Base-by-base conservation (phyloP, 2,113 vertebrate genomes). In the Microcebus tavaratra region DNA sequence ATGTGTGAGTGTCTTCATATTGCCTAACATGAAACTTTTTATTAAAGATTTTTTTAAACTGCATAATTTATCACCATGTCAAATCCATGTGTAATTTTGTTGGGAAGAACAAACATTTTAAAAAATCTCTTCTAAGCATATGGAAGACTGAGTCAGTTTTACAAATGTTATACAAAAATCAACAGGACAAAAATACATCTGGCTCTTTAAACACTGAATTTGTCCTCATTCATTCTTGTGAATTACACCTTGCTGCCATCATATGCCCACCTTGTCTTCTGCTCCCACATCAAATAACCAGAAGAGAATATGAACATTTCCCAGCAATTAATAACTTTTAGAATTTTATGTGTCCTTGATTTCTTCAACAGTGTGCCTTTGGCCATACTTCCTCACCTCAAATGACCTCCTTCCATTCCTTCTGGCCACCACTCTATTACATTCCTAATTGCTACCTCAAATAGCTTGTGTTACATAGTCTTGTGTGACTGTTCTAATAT, bases 131-230 rank as follows among this genome's bases (percentile, higher is more conserved):
- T 36, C 11, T 31, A 83, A 80, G 20, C 90, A 94, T 94, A 76
- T 88, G 92, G 70, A 76, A 88, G 70, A 42, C 39, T 65, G 61
- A 83, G 36, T 87, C 57, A 86, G 15, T 84, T 86, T 90, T 97
- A 10, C n/a, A 89, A 94, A 94, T 2, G 5, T 91, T 90, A 95
- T 68, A 50, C 4, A 88, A 87, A 96, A 94, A 76, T 48, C 34
- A 83, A 57, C 18, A 67, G 45, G 73, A 94, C 36, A 94, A 83
- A 97, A 89, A 84, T 67, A 21, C 53, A 48, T 83, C 79, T 87
- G 68, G 17, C 50, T 70, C 31, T 50, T 84, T 73, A 76, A 95
- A 73, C 18, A 70, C 6, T 65, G 17, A 83, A 87, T 84, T 81
- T 50, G 5, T 55, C 31, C 42, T 89, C 10, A 45, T 53, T 53